These are phyloP conservation scores for Gadus macrocephalus DNA, from an alignment of 2,113 vertebrate species.

Conservation along the genomic window DNA sequence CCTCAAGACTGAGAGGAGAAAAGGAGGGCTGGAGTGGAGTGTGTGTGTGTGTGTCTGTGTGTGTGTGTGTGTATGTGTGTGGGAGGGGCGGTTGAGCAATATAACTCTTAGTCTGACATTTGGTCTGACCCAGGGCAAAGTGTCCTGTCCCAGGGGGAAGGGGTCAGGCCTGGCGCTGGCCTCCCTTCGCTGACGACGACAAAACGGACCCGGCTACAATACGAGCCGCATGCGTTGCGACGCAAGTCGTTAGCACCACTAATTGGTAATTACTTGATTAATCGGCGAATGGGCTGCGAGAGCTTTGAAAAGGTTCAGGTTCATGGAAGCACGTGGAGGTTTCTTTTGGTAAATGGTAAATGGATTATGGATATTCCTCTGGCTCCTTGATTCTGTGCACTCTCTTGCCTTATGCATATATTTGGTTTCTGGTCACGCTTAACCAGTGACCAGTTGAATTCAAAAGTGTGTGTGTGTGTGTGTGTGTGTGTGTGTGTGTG, in stretches of 20 bases:
- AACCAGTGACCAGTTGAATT: too few species aligned
- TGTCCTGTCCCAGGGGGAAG: slow-evolving; percentile 44
- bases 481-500: too few species aligned
- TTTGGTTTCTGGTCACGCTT: not conserved
- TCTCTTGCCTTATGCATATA: not conserved
- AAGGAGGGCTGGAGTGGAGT: not conserved
- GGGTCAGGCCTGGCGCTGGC: slow-evolving; percentile 38
- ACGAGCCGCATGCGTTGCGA: slow-evolving; percentile 28
- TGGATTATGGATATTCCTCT: slow-evolving; percentile 5
- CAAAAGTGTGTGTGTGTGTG: too few species aligned
- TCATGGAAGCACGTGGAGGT: slow-evolving; percentile 13
- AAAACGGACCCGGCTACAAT: slow-evolving; percentile 37
- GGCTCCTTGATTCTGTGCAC: slow-evolving; percentile 2
- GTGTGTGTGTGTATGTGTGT: too few species aligned
- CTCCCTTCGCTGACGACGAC: slow-evolving; percentile 56
- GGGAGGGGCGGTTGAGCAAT: not conserved
- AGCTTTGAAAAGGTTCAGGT: slow-evolving; percentile 1
- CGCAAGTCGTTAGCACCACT: slow-evolving; percentile 52
- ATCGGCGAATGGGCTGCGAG: slow-evolving; percentile 35
- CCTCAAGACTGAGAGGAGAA: slow-evolving; percentile 13
- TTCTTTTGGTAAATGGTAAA: slow-evolving; percentile 9
- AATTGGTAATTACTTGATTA: slow-evolving; percentile 59
- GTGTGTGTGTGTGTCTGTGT: too few species aligned
- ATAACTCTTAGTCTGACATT: slow-evolving; percentile 34
- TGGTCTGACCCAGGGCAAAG: slow-evolving; percentile 50